phyloP scores from a whole-genome alignment of 1,140 invertebrate genomes.

The Aphelinus certus region DNA sequence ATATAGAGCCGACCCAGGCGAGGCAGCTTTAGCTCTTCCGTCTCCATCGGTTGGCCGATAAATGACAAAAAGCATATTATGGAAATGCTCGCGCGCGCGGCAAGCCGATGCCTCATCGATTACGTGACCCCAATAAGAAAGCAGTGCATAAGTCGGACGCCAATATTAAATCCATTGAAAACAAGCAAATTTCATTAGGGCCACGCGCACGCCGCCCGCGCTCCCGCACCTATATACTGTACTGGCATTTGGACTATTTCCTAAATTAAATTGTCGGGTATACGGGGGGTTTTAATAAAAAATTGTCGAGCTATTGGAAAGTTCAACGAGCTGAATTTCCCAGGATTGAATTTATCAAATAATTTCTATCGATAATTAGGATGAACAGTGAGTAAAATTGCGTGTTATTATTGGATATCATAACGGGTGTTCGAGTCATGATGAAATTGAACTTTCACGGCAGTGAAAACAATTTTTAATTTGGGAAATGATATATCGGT shows the following conservation, averaged over 20 bases:
- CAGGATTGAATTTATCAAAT: too few relatives aligned
- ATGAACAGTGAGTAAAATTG: too few relatives aligned
- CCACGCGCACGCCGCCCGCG: not conserved
- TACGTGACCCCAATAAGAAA: constrained; percentile 37
- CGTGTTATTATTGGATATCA: too few relatives aligned
- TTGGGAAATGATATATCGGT: too few relatives aligned
- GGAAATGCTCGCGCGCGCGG: not conserved
- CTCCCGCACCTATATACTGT: too few relatives aligned
- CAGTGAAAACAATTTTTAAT: too few relatives aligned
- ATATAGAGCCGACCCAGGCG: not conserved
- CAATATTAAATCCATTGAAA: constrained; percentile 39
- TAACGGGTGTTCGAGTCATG: too few relatives aligned
- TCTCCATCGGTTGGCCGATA: not conserved
- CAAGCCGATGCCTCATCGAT: constrained; percentile 16
- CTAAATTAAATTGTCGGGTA: constrained; percentile 30
- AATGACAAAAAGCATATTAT: constrained; percentile 11
- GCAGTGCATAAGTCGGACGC: not conserved
- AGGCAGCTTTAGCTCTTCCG: not conserved
- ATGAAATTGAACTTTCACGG: too few relatives aligned
- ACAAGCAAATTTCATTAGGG: constrained; percentile 30
- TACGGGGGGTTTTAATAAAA: too few relatives aligned
- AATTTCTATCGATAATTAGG: too few relatives aligned
- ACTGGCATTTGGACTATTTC: constrained; percentile 20
- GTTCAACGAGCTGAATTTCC: too few relatives aligned
- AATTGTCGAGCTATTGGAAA: too few relatives aligned